Evolutionary conservation across 2,113 vertebrate species (phyloP).

Genomic region (Colinus virginianus): DNA sequence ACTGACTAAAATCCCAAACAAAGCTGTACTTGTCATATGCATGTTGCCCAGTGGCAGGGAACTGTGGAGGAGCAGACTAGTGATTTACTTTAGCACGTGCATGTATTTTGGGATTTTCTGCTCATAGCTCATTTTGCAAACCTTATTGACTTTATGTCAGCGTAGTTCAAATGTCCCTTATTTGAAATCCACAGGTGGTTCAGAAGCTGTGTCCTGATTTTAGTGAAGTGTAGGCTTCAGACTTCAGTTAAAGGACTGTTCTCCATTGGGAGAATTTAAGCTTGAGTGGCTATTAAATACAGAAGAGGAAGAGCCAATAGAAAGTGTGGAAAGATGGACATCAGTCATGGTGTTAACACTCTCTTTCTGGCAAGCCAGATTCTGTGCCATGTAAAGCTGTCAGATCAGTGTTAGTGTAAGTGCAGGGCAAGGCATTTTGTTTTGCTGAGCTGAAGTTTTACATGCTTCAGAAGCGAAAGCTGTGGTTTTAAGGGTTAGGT

Average conservation of each 20-base stretch:
- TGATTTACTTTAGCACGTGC: background rate
- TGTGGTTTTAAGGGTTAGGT: background rate
- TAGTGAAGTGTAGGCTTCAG: background rate
- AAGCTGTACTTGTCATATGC: background rate
- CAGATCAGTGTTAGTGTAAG: background rate
- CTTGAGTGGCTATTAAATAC: background rate
- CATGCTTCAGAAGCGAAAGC: background rate
- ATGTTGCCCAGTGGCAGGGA: background rate
- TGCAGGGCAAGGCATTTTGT: background rate
- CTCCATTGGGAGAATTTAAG: background rate
- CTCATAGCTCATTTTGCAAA: background rate
- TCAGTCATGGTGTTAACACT: background rate
- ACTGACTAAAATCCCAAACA: background rate
- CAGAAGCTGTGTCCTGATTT: background rate
- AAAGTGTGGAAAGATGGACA: accelerated
- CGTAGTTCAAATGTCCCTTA: no score
- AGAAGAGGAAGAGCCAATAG: background rate
- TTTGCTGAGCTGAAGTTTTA: background rate
- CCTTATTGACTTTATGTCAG: background rate
- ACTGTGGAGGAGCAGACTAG: accelerated
- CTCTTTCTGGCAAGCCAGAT: background rate
- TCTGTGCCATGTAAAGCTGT: background rate
- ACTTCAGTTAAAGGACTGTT: background rate
- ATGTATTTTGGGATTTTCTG: background rate
- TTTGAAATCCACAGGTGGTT: background rate